Percentiles rank a stretch among this genome's conserved stretches.
These are phyloP conservation scores for Nansenia antarctica DNA, from an alignment of 2,113 vertebrate species.

Conservation along the genomic window DNA sequence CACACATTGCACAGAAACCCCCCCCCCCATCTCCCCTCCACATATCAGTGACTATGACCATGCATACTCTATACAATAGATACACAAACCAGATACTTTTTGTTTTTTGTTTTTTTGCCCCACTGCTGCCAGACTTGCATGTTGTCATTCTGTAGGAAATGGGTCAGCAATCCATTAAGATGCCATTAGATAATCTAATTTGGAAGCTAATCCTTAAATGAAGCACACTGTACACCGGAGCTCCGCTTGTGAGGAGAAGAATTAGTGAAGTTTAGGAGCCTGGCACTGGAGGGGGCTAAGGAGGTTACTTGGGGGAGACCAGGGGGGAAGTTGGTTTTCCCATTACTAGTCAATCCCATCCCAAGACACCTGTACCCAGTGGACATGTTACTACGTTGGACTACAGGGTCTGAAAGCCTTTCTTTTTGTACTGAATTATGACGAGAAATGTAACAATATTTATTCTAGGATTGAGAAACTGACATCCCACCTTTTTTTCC, in stretches of 20 bases:
- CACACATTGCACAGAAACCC: too few relatives aligned
- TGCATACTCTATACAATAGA: too few relatives aligned
- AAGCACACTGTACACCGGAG: slow-evolving; percentile 85
- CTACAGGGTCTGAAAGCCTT: too few relatives aligned
- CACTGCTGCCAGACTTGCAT: slow-evolving; percentile 80
- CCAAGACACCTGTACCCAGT: neutral
- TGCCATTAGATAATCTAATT: slow-evolving; percentile 99
- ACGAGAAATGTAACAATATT: neutral
- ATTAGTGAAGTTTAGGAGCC: slow-evolving; percentile 54
- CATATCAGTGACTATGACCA: too few relatives aligned
- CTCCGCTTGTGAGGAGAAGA: slow-evolving; percentile 78
- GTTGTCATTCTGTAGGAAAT: slow-evolving; percentile 92
- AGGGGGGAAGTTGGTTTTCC: neutral
- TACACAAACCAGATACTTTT: slow-evolving; percentile 29
- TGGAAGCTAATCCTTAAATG: slow-evolving; percentile 95
- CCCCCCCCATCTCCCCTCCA: neutral
- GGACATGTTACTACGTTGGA: too few relatives aligned
- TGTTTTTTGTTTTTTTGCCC: slow-evolving; percentile 8
- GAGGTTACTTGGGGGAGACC: slow-evolving; percentile 59
- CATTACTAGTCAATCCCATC: neutral
- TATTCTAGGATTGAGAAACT: neutral
- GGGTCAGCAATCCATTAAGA: slow-evolving; percentile 99
- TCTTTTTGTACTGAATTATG: neutral
- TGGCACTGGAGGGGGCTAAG: slow-evolving; percentile 35
- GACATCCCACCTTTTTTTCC: neutral